These are phyloP conservation scores for Macrobrachium rosenbergii DNA, from an alignment of 1,140 invertebrate species.

Conservation along the genomic window DNA sequence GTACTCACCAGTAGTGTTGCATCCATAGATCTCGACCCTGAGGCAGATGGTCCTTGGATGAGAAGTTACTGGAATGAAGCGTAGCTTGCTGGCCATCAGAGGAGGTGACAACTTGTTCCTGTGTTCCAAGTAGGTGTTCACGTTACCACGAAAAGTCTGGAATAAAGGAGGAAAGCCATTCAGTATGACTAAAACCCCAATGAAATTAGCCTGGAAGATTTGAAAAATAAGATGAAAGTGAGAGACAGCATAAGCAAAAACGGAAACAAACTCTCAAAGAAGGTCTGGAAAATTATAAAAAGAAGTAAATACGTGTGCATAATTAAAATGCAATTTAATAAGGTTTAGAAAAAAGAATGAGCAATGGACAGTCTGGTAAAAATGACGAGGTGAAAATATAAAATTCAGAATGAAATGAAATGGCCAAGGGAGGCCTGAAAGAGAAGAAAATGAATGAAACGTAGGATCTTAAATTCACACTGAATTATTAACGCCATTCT, in stretches of 20 bases:
- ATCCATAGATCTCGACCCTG: slow-evolving; percentile 90
- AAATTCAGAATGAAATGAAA: not conserved
- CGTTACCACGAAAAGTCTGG: slow-evolving; percentile 34
- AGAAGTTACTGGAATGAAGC: slow-evolving; percentile 89
- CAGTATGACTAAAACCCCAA: no score
- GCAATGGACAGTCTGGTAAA: not conserved
- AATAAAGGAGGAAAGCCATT: not conserved
- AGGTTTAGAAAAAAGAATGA: not conserved
- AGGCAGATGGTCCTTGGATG: slow-evolving; percentile 92
- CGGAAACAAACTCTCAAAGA: no score
- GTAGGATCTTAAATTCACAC: no score
- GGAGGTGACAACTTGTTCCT: slow-evolving; percentile 78
- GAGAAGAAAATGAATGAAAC: not conserved
- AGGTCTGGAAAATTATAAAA: no score
- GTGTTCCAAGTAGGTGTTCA: slow-evolving; percentile 51
- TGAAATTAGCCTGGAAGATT: not conserved
- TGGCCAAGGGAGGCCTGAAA: not conserved
- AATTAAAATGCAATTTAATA: not conserved
- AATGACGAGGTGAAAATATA: not conserved
- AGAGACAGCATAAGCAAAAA: not conserved
- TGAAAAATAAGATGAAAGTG: slow-evolving; percentile 1
- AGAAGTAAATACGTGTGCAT: not conserved
- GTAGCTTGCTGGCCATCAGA: slow-evolving; percentile 85
- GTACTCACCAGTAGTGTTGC: slow-evolving; percentile 85
- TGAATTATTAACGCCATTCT: no score